A percentile compares a stretch with the other conserved stretches of the same genome.
Evolutionary conservation across 2,113 vertebrate species (phyloP).

Genomic region (Ondatra zibethicus): DNA sequence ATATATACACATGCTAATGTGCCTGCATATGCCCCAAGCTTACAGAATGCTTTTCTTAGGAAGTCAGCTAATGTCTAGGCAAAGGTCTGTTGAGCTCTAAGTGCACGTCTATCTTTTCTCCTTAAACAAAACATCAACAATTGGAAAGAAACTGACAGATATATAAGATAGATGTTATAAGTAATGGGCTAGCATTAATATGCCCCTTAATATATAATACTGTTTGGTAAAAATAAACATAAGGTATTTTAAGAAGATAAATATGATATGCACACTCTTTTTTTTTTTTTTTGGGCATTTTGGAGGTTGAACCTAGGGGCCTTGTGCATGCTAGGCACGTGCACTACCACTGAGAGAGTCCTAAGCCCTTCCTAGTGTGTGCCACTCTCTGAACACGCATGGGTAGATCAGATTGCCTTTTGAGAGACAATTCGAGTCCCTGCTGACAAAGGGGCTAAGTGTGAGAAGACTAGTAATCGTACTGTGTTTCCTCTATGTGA

Average conservation of each 20-base stretch:
- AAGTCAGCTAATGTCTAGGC: not conserved
- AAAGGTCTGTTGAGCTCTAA: conserved; percentile 10
- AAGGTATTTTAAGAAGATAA: not conserved
- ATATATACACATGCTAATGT: not conserved
- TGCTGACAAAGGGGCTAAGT: not conserved
- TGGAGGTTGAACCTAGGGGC: not conserved
- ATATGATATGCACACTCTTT: not conserved
- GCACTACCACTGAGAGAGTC: not conserved
- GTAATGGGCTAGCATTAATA: conserved; percentile 17
- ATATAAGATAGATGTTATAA: not conserved
- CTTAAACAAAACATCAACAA: not conserved
- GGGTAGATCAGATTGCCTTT: conserved; percentile 12
- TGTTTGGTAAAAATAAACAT: conserved; percentile 12
- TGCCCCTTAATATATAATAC: conserved; percentile 20
- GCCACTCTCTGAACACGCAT: not conserved
- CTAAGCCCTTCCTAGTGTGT: not conserved
- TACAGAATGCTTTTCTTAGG: conserved; percentile 42
- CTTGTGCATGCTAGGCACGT: not conserved
- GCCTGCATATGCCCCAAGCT: not conserved
- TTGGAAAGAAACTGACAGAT: conserved; percentile 53
- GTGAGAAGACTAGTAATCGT: not conserved
- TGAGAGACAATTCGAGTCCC: not conserved
- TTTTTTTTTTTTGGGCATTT: not conserved
- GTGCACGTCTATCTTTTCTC: not conserved
- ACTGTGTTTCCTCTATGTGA: not conserved